Evolutionary conservation across 2,797 vertebrate species (phyloP).

Genomic region (Poeciliopsis turneri): DNA sequence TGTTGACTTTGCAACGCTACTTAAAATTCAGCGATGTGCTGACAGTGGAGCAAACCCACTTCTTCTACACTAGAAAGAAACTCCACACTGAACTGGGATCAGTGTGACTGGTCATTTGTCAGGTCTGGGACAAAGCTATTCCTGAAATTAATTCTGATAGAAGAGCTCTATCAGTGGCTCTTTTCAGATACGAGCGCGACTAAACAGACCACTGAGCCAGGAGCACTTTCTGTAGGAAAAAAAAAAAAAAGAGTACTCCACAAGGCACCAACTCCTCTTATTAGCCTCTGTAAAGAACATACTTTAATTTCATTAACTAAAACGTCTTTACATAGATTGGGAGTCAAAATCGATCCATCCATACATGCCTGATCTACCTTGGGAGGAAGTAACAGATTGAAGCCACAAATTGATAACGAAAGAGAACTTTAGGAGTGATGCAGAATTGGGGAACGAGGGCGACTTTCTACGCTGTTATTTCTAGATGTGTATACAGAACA

Average conservation of each 20-base stretch:
- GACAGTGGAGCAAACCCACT: neutral
- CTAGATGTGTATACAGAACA: neutral
- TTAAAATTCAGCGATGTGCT: neutral
- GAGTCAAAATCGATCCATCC: neutral
- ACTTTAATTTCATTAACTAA: neutral
- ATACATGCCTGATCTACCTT: neutral
- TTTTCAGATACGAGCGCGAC: neutral
- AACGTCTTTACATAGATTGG: neutral
- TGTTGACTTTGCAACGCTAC: neutral
- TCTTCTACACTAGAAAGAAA: neutral
- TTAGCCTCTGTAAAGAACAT: neutral
- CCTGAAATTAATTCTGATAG: neutral
- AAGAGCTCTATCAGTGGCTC: neutral
- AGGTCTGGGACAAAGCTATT: neutral
- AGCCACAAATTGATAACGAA: neutral
- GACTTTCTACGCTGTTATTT: too few species aligned
- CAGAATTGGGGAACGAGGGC: too few species aligned
- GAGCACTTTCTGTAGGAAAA: neutral
- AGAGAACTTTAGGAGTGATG: neutral
- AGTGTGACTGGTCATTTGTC: neutral
- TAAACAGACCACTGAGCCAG: neutral
- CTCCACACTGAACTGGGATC: neutral
- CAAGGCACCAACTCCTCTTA: neutral
- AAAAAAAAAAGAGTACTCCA: too few species aligned
- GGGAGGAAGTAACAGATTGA: neutral